Conservation (phyloP, 2,888 invertebrate species). For the Drosophila anceps region DNA sequence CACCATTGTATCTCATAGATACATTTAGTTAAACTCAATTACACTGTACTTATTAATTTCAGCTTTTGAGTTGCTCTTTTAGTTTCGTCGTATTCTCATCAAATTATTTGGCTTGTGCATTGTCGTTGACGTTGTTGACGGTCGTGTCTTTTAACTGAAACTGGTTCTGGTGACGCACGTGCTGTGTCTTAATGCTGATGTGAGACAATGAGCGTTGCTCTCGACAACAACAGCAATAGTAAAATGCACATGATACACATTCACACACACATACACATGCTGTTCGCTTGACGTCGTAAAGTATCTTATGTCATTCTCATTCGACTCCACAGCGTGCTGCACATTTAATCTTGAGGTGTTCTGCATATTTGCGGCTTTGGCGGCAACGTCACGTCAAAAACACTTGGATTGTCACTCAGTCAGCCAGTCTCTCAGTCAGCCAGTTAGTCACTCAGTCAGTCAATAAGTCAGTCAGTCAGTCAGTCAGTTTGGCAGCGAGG, state of each 20-base stretch:
- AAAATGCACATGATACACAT: slow-evolving; percentile 62
- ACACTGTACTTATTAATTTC: slow-evolving; percentile 20
- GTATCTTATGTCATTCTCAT: slow-evolving; percentile 74
- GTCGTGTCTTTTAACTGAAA: slow-evolving; percentile 41
- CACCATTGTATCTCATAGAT: slow-evolving; percentile 3
- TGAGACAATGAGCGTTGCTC: slow-evolving; percentile 62
- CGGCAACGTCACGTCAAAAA: slow-evolving; percentile 67
- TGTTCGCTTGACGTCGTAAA: slow-evolving; percentile 61
- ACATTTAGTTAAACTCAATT: slow-evolving; percentile 18
- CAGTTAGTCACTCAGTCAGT: slow-evolving; percentile 14
- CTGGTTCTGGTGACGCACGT: slow-evolving; percentile 76
- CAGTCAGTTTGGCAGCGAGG: slow-evolving; percentile 27
- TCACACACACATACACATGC: slow-evolving; percentile 10
- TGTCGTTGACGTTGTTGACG: slow-evolving; percentile 40
- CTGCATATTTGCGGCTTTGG: slow-evolving; percentile 71
- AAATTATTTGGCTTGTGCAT: slow-evolving; percentile 38
- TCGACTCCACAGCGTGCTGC: slow-evolving; percentile 61
- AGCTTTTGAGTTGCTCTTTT: slow-evolving; percentile 8
- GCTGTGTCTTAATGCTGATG: slow-evolving; percentile 40
- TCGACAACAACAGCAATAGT: slow-evolving; percentile 16
- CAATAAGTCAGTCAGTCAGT: slow-evolving; percentile 7
- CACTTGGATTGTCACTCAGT: slow-evolving; percentile 64
- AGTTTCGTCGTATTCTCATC: slow-evolving; percentile 4
- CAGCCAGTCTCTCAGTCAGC: slow-evolving; percentile 33
- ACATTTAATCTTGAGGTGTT: slow-evolving; percentile 77